These are phyloP conservation scores for Blastobasis lacticolella DNA, from an alignment of 2,888 invertebrate genomes.

Conservation along the genomic window DNA sequence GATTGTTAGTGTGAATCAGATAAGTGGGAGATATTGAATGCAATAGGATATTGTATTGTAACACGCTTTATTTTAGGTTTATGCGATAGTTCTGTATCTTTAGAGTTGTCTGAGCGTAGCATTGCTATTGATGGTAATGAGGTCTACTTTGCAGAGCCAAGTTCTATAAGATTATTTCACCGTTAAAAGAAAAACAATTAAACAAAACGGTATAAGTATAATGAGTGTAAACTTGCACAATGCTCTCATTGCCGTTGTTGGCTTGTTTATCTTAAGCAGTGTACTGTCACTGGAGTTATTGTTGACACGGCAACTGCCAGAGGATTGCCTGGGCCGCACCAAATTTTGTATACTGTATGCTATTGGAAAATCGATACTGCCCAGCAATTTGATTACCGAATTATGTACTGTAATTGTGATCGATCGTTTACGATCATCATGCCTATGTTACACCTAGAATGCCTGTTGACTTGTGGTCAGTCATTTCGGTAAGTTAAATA, in stretches of 20 bases:
- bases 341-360: slow-evolving; percentile 54
- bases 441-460: too few species aligned
- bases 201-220: too few species aligned
- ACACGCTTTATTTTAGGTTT: slow-evolving; percentile 34
- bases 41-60: slow-evolving; percentile 36
- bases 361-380: slow-evolving; percentile 55
- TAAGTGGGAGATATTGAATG: slow-evolving; percentile 48
- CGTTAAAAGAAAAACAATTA: too few species aligned
- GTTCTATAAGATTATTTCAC: too few species aligned
- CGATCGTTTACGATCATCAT: too few species aligned
- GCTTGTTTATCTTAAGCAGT: slow-evolving; percentile 48
- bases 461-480: too few species aligned
- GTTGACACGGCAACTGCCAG: slow-evolving; percentile 65
- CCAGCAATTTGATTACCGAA: slow-evolving; percentile 6
- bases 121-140: too few species aligned
- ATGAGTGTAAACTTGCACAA: too few species aligned
- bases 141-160: too few species aligned
- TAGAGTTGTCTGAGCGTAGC: slow-evolving; percentile 11
- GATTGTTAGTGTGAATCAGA: slow-evolving; percentile 63
- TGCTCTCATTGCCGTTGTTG: too few species aligned
- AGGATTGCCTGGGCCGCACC: slow-evolving; percentile 54
- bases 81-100: slow-evolving; percentile 24
- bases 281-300: slow-evolving; percentile 65
- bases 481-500: too few species aligned
- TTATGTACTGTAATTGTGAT: too few species aligned